Evolutionary conservation across 2,888 invertebrate species (phyloP).

Genomic region (Euspilapteryx auroguttella): DNA sequence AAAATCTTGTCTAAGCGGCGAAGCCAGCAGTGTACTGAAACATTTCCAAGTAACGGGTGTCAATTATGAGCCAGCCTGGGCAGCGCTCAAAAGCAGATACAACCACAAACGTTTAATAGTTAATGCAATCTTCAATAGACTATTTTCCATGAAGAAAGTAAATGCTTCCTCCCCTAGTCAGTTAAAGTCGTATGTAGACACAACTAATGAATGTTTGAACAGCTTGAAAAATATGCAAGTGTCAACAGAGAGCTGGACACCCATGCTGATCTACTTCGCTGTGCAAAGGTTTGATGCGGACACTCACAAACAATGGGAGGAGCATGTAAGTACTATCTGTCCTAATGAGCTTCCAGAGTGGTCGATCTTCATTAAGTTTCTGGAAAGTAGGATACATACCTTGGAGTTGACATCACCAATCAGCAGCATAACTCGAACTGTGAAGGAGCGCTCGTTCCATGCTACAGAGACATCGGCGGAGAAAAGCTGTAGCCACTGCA

Average conservation of each 20-base stretch:
- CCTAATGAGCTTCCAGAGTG: constrained; percentile 8
- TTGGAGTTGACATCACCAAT: no score
- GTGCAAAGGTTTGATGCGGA: constrained; percentile 11
- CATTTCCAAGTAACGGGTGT: constrained; percentile 6
- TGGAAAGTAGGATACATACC: no score
- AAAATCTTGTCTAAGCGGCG: constrained; percentile 9
- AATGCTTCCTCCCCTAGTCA: constrained; percentile 6
- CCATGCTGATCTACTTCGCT: neutral
- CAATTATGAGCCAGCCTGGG: constrained; percentile 10
- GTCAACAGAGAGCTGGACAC: constrained; percentile 5
- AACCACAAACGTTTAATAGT: constrained; percentile 10
- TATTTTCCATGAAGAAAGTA: constrained; percentile 10
- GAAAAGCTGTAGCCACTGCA: neutral
- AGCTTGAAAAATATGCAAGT: constrained; percentile 10
- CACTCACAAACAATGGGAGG: constrained; percentile 10
- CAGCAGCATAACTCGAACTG: no score
- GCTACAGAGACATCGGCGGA: no score
- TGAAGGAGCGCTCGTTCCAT: no score
- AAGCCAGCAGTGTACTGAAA: constrained; percentile 8
- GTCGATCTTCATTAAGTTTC: no score
- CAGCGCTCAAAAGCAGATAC: constrained; percentile 8
- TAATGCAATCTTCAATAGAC: no score
- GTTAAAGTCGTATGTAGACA: constrained; percentile 11
- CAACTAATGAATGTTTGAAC: constrained; percentile 12
- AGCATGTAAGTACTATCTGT: constrained; percentile 7